Evolutionary conservation across 2,113 vertebrate species (phyloP).

Genomic region (Pelecanoides urinatrix): DNA sequence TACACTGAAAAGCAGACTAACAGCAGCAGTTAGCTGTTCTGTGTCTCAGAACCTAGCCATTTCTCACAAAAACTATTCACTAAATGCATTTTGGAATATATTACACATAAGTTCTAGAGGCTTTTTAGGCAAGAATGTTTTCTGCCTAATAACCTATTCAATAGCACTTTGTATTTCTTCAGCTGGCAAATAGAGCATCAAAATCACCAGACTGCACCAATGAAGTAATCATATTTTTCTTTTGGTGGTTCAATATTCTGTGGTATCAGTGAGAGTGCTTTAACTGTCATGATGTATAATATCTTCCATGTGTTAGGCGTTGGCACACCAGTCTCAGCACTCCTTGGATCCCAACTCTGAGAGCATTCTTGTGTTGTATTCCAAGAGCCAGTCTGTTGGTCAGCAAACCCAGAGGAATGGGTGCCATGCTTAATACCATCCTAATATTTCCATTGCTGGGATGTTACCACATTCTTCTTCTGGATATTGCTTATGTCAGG

Average conservation of each 20-base stretch:
- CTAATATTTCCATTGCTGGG: neutral
- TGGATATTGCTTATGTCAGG: neutral
- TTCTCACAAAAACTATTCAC: conserved; percentile 21
- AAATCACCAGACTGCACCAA: no score
- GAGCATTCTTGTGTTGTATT: neutral
- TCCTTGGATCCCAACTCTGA: neutral
- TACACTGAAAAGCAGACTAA: neutral
- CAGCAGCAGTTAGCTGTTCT: neutral
- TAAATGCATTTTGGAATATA: neutral
- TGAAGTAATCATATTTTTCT: no score
- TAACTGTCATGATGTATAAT: neutral
- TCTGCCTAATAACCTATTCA: conserved; percentile 32
- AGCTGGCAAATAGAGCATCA: conserved; percentile 26
- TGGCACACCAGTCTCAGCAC: neutral
- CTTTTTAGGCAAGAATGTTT: conserved; percentile 15
- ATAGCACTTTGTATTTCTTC: conserved; percentile 11
- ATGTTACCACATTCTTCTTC: neutral
- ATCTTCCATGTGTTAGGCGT: neutral
- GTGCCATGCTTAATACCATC: neutral
- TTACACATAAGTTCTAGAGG: conserved; percentile 1
- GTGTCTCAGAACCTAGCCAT: neutral
- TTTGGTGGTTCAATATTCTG: no score
- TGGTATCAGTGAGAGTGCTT: no score
- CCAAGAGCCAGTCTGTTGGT: neutral
- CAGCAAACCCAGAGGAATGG: neutral